Conservation (phyloP, 2,797 vertebrate species). For the Hyperoplus immaculatus region DNA sequence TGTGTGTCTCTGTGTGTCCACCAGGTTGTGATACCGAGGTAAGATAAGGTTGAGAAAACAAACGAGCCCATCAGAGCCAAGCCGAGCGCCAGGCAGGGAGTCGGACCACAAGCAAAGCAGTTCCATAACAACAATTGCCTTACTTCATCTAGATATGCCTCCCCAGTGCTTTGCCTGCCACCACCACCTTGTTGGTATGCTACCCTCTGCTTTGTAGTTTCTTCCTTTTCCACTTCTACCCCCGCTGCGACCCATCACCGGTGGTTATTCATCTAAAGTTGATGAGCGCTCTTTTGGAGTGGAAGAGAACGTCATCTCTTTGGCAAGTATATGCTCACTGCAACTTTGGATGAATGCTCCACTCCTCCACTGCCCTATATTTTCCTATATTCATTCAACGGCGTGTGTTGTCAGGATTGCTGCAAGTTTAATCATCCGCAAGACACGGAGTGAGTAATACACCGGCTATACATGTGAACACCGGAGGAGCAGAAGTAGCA, state of each 20-base stretch:
- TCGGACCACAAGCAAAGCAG: not conserved
- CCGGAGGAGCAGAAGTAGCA: constrained; percentile 31
- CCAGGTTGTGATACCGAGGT: constrained; percentile 17
- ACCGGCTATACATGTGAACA: constrained; percentile 44
- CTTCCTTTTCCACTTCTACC: constrained; percentile 21
- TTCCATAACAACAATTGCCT: constrained; percentile 47
- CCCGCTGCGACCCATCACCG: constrained; percentile 34
- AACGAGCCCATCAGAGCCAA: constrained; percentile 36
- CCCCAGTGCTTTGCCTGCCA: constrained; percentile 7
- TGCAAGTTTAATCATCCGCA: constrained; percentile 59
- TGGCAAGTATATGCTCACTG: constrained; percentile 11
- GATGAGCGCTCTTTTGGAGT: constrained; percentile 49
- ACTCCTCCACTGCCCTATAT: constrained; percentile 57
- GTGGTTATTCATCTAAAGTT: constrained; percentile 66
- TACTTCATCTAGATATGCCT: constrained; percentile 53
- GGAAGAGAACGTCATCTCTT: constrained; percentile 32
- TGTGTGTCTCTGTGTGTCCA: constrained; percentile 19
- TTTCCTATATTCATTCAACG: constrained; percentile 64
- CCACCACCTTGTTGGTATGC: constrained; percentile 32
- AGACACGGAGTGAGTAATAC: constrained; percentile 34
- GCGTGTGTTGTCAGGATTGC: constrained; percentile 42
- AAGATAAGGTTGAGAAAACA: constrained; percentile 56
- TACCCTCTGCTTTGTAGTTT: constrained; percentile 22
- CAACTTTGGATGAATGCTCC: constrained; percentile 55
- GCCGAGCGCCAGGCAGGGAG: constrained; percentile 28